Evolutionary conservation across 2,113 vertebrate genomes (phyloP).

Genomic region (Malurus melanocephalus): DNA sequence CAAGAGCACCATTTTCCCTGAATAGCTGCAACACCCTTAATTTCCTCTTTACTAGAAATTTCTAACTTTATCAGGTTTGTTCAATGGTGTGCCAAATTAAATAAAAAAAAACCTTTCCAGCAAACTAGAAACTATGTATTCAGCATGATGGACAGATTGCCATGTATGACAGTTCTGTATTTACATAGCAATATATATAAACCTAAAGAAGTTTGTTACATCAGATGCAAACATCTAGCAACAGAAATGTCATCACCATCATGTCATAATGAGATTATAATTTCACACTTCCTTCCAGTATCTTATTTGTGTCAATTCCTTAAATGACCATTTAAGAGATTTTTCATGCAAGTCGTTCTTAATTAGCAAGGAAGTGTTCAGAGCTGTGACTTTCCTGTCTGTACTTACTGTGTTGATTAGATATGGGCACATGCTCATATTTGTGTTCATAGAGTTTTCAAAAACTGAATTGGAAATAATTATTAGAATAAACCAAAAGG

Average conservation of each 20-base stretch:
- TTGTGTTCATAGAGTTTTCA: background rate
- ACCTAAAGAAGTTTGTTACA: background rate
- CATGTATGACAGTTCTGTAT: background rate
- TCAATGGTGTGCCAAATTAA: background rate
- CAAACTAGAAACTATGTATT: background rate
- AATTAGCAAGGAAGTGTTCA: slow-evolving; percentile 13
- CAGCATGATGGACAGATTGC: background rate
- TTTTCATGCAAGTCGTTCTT: background rate
- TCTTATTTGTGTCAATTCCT: slow-evolving; percentile 4
- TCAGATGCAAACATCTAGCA: background rate
- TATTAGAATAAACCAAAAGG: background rate
- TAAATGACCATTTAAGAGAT: background rate
- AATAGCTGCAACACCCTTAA: background rate
- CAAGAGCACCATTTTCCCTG: background rate
- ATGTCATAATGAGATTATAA: background rate
- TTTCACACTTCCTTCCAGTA: background rate
- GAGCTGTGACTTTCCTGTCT: slow-evolving; percentile 15
- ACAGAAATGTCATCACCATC: background rate
- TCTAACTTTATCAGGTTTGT: background rate
- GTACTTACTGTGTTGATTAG: background rate
- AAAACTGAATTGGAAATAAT: background rate
- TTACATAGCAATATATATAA: background rate
- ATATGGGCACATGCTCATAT: background rate
- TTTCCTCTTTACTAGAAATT: slow-evolving; percentile 20
- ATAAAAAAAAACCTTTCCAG: background rate